Percentiles rank a stretch among this genome's conserved stretches.
phyloP scores from a whole-genome alignment of 2,888 invertebrate species.

The Thelaira solivaga region DNA sequence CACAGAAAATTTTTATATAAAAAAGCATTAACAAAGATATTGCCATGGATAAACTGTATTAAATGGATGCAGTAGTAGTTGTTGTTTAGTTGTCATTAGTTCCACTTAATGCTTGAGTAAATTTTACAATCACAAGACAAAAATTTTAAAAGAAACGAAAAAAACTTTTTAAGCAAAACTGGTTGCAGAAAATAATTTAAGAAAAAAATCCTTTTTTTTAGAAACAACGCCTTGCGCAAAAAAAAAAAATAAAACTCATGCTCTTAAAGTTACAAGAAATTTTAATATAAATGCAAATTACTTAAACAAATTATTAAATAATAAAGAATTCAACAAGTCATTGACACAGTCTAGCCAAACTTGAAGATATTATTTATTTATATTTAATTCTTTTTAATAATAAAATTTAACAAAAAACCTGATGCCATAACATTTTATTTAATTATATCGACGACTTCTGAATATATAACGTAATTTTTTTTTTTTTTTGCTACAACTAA shows the following conservation, averaged over 20 bases:
- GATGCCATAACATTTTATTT: too few relatives aligned
- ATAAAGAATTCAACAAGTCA: neutral
- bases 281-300: conserved; percentile 36
- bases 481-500: too few relatives aligned
- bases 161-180: conserved; percentile 26
- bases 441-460: too few relatives aligned
- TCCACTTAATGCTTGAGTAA: conserved; percentile 57
- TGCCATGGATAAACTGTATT: conserved; percentile 5
- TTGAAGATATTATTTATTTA: neutral
- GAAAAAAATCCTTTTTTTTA: neutral
- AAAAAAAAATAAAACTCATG: neutral
- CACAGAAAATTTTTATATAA: neutral
- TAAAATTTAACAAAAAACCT: neutral
- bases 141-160: neutral
- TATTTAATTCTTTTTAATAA: too few relatives aligned
- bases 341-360: neutral
- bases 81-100: conserved; percentile 52
- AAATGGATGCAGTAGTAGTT: conserved; percentile 2
- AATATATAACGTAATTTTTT: too few relatives aligned
- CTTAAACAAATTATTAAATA: neutral
- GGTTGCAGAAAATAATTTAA: neutral
- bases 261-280: neutral
- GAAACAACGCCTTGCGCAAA: neutral
- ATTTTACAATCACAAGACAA: conserved; percentile 28
- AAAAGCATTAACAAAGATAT: neutral